Conservation (phyloP, 2,797 vertebrate species). For the Pangasius mekongensis region DNA sequence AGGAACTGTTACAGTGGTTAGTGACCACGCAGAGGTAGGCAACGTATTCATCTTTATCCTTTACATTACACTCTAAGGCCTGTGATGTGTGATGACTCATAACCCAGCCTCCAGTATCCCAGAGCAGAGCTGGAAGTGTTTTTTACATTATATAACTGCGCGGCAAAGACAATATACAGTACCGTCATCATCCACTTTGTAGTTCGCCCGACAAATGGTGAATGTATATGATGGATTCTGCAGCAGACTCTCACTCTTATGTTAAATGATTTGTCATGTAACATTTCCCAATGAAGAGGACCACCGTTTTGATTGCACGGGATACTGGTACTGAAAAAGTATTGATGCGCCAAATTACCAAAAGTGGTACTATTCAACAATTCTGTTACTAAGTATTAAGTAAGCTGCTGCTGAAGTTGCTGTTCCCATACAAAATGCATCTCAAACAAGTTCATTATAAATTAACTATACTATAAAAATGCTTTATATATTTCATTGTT, state of each 20-base stretch:
- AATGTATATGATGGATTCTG: constrained; percentile 61
- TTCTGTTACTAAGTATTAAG: background rate
- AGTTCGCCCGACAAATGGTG: constrained; percentile 45
- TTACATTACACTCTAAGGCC: constrained; percentile 45
- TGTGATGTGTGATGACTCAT: constrained; percentile 57
- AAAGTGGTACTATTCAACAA: background rate
- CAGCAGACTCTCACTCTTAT: constrained; percentile 35
- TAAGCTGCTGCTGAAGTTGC: background rate
- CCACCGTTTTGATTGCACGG: constrained; percentile 11
- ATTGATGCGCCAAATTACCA: background rate
- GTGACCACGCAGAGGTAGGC: constrained; percentile 43
- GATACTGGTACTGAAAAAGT: background rate
- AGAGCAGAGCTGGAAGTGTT: constrained; percentile 64
- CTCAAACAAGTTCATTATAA: background rate
- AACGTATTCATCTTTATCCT: constrained; percentile 50
- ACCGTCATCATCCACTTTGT: constrained; percentile 64
- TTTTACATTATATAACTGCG: constrained; percentile 62
- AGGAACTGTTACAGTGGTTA: constrained; percentile 60
- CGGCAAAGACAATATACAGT: constrained; percentile 57
- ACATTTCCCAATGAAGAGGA: constrained; percentile 11
- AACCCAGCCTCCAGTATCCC: constrained; percentile 40
- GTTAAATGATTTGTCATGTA: constrained; percentile 37
- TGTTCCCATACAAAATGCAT: background rate
- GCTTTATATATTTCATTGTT: background rate
- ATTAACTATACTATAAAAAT: background rate